Evolutionary conservation across 2,113 vertebrate genomes (phyloP), one percentile per base, ranked within the genome.

Genomic region (Microcebus ravelobensis): DNA sequence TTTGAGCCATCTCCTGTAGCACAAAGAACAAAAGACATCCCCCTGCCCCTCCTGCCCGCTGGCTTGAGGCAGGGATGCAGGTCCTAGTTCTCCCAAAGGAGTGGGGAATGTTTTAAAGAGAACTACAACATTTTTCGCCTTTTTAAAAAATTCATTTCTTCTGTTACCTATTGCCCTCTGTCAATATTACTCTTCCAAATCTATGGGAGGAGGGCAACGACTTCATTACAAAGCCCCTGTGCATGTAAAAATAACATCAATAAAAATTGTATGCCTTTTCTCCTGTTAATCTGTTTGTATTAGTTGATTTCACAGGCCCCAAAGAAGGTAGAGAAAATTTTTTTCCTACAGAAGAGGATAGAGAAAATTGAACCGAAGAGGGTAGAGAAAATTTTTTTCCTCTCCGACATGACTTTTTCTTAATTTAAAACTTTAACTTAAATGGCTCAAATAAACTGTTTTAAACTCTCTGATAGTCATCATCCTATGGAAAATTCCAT

Each of bases 381-480:
- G 25, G 63, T 39, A 36, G 45, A 59, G n/a, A 57, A 93, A 31
- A 15, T 29, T 42, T 93, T 67, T 65, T 14, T n/a, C 52, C 6
- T 65, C 15, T 42, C 59, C 31, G 63, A 52, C n/a, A 34, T 65
- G 76, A 68, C 29, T 83, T 83, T 76, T 87, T 83, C 67, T 91
- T 92, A 52, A 77, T 65, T 88, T 79, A 89, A 87, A 45, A 83
- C 70, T 89, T 85, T 25, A 63, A 92, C 84, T 85, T 25, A 63
- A 92, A 59, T 42, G 67, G 59, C 18, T 68, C 27, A 52, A n/a
- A 91, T 52, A 18, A 70, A 71, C 27, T 36, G 23, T 70, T 70
- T 87, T 55, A 71, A 39, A 70, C 48, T 83, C 57, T 63, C 27
- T 55, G 39, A 31, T 31, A 63, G 48, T 70, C 83, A 70, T 70